Conservation (phyloP, 2,113 vertebrate genomes). For the Scartelaos histophorus region DNA sequence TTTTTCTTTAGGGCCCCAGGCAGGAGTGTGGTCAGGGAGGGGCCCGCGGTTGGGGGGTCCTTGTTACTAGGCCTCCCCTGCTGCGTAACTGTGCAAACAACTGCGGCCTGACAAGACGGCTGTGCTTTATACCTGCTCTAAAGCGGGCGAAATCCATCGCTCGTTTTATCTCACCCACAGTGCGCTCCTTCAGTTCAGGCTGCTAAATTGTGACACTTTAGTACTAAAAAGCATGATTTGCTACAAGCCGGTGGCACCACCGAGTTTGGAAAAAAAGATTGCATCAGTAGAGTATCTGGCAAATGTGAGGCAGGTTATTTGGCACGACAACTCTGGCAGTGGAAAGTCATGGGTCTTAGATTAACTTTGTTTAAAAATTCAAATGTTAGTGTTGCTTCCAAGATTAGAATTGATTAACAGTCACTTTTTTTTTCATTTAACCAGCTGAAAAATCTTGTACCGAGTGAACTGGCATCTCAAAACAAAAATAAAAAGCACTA, state of each 20-base stretch:
- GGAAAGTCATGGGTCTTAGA: neutral
- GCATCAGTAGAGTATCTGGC: neutral
- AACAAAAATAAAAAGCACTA: too few relatives aligned
- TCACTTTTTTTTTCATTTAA: too few relatives aligned
- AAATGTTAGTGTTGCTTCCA: neutral
- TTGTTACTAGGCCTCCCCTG: constrained; percentile 51
- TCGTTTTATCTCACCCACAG: constrained; percentile 11
- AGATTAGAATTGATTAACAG: neutral
- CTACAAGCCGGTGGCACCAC: neutral
- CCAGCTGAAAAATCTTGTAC: too few relatives aligned
- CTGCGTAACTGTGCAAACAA: constrained; percentile 63
- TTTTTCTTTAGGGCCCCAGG: constrained; percentile 63
- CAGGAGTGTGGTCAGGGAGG: constrained; percentile 46
- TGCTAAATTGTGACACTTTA: neutral
- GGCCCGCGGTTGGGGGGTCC: constrained; percentile 25
- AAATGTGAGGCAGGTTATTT: neutral
- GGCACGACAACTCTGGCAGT: too few relatives aligned
- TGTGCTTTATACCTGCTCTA: constrained; percentile 31
- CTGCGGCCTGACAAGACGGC: constrained; percentile 50
- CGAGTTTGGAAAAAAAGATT: neutral
- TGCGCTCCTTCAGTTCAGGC: neutral
- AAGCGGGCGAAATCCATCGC: constrained; percentile 16
- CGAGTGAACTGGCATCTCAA: too few relatives aligned
- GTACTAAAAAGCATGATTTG: neutral
- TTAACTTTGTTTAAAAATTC: neutral